Conservation (phyloP, 2,797 vertebrate genomes). For the Falco rusticolus region DNA sequence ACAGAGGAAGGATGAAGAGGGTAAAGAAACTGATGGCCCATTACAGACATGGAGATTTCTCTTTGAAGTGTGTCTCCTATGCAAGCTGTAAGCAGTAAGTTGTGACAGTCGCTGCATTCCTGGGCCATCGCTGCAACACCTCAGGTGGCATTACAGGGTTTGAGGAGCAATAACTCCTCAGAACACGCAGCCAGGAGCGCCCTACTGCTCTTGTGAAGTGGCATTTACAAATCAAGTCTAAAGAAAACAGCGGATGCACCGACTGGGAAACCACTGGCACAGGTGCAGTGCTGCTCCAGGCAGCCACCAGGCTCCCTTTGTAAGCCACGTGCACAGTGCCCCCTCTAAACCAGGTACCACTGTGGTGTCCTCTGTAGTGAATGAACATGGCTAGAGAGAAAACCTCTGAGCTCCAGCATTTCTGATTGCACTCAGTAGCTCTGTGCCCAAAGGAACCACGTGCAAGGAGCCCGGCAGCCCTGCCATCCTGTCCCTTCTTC, state of each 20-base stretch:
- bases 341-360: background rate
- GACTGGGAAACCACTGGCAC: background rate
- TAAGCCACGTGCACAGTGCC: background rate
- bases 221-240: conserved; percentile 27
- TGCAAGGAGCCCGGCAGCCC: background rate
- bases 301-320: background rate
- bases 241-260: background rate
- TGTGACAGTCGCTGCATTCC: background rate
- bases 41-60: conserved; percentile 33
- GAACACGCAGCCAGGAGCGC: background rate
- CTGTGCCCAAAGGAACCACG: background rate
- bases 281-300: background rate
- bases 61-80: background rate
- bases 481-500: background rate
- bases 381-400: background rate
- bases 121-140: conserved; percentile 8
- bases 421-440: background rate
- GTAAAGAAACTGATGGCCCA: conserved; percentile 10
- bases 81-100: conserved; percentile 11
- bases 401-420: background rate
- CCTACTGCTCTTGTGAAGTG: conserved; percentile 18
- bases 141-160: background rate
- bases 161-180: conserved; percentile 1
- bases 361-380: background rate
- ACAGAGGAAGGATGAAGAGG: background rate